phyloP scores from a whole-genome alignment of 2,797 vertebrate genomes.

The Clarias laeviceps region DNA sequence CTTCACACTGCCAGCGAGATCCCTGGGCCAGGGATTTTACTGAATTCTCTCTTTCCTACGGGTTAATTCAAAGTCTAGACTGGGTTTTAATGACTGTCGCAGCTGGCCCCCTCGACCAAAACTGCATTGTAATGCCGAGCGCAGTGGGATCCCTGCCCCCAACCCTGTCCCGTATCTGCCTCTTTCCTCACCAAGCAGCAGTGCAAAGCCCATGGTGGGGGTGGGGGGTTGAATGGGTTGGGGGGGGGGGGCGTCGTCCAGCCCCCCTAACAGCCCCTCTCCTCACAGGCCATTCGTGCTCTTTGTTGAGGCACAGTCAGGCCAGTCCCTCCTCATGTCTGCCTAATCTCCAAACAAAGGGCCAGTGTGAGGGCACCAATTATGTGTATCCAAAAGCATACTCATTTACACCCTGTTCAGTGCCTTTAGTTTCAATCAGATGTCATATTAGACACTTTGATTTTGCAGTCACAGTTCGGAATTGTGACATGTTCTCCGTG shows the following conservation, averaged over 20 bases:
- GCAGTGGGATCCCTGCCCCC: constrained; percentile 45
- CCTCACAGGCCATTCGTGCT: constrained; percentile 60
- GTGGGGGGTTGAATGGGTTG: constrained; percentile 46
- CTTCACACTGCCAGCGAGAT: constrained; percentile 65
- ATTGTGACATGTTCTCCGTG: background rate
- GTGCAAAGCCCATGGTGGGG: constrained; percentile 58
- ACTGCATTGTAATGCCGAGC: constrained; percentile 60
- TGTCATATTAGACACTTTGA: background rate
- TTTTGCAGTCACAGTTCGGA: background rate
- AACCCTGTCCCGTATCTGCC: constrained; percentile 63
- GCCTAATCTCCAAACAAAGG: constrained; percentile 82
- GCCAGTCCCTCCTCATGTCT: constrained; percentile 77
- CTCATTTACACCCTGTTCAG: constrained; percentile 43
- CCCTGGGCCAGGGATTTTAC: constrained; percentile 47
- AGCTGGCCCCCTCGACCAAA: constrained; percentile 73
- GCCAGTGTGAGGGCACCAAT: constrained; percentile 79
- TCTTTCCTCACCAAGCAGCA: constrained; percentile 44
- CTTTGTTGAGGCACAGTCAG: constrained; percentile 72
- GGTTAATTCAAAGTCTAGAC: constrained; percentile 79
- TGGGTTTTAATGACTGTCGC: constrained; percentile 76
- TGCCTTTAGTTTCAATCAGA: background rate
- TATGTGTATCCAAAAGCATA: constrained; percentile 72
- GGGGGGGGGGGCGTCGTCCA: constrained; percentile 50
- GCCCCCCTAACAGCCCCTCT: constrained; percentile 36
- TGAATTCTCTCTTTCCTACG: constrained; percentile 55